Conservation (phyloP, 2,888 invertebrate species). For the Antitype chi region DNA sequence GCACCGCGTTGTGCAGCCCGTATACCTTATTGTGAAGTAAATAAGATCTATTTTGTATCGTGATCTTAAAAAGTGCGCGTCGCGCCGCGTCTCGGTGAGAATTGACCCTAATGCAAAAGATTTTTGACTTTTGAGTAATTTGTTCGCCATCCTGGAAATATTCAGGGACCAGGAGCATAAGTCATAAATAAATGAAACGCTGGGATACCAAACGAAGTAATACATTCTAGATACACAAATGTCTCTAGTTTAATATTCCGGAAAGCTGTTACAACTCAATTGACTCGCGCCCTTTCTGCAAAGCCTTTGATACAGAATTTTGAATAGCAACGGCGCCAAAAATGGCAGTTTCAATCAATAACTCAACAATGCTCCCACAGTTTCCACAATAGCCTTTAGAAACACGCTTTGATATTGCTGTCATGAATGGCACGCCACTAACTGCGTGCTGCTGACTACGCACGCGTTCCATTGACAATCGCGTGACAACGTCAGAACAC, state of each 20-base stretch:
- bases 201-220: too few species aligned
- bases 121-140: background rate
- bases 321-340: constrained; percentile 16
- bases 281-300: background rate
- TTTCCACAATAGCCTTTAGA: constrained; percentile 30
- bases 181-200: background rate
- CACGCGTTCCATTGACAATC: constrained; percentile 43
- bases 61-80: too few species aligned
- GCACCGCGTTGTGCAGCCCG: too few species aligned
- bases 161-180: background rate
- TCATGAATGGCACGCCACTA: constrained; percentile 37
- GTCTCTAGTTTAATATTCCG: background rate
- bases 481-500: constrained; percentile 32
- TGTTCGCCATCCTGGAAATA: background rate
- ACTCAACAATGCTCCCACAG: constrained; percentile 19
- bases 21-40: too few species aligned
- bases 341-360: constrained; percentile 40
- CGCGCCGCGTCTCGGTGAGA: too few species aligned
- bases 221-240: background rate
- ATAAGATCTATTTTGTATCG: too few species aligned
- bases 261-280: background rate
- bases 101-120: background rate
- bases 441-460: constrained; percentile 20
- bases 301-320: constrained; percentile 6
- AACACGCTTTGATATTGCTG: constrained; percentile 17